A percentile compares a stretch with the other conserved stretches of the same genome.
phyloP scores from a whole-genome alignment of 2,888 invertebrate genomes.

The Candidula unifasciata region DNA sequence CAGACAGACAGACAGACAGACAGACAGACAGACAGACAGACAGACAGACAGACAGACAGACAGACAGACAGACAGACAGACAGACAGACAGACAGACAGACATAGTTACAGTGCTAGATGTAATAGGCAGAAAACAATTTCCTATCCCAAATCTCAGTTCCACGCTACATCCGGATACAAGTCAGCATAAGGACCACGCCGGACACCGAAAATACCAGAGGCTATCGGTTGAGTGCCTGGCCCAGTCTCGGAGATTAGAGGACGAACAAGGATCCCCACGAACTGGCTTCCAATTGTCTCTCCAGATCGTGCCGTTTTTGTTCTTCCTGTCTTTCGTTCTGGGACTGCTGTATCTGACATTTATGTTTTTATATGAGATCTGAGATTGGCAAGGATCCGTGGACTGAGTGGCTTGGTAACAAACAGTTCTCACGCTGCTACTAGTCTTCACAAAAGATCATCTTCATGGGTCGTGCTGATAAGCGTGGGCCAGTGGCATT shows the following conservation, averaged over 20 bases:
- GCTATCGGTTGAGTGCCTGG: background rate
- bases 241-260: background rate
- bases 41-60: background rate
- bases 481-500: too few species aligned
- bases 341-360: background rate
- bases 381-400: too few species aligned
- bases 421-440: too few species aligned
- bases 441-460: too few species aligned
- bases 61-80: background rate
- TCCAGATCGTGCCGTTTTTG: background rate
- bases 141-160: too few species aligned
- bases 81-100: slow-evolving; percentile 15
- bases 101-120: too few species aligned
- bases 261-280: background rate
- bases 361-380: background rate
- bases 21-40: background rate
- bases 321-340: background rate
- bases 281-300: slow-evolving; percentile 3
- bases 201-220: background rate
- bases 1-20: slow-evolving; percentile 10
- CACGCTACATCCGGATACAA: background rate
- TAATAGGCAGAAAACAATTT: too few species aligned
- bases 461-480: too few species aligned
- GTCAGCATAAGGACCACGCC: background rate
- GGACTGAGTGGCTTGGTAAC: too few species aligned